phyloP scores from a whole-genome alignment of 1,140 invertebrate species.

The Drosophila mayri region DNA sequence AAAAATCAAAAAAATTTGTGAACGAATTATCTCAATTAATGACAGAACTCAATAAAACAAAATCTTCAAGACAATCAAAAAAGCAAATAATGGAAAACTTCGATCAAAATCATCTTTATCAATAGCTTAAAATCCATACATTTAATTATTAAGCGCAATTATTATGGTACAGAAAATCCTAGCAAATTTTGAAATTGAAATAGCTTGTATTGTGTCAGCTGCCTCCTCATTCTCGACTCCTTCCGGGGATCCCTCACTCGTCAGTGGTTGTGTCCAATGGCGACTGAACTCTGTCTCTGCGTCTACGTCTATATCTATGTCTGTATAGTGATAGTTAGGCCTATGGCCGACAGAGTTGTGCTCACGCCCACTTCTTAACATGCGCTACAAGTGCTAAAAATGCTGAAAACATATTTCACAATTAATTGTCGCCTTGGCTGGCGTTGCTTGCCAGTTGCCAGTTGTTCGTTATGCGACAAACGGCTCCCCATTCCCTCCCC shows the following conservation, averaged over 20 bases:
- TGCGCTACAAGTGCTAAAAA: slow-evolving; percentile 82
- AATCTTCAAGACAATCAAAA: background rate
- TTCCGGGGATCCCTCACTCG: slow-evolving; percentile 10
- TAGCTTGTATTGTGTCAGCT: slow-evolving; percentile 48
- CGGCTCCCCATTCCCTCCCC: slow-evolving; percentile 4
- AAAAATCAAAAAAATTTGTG: no score
- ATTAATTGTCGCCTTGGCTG: slow-evolving; percentile 80
- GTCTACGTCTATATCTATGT: slow-evolving; percentile 21
- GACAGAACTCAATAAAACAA: no score
- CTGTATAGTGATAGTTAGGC: slow-evolving; percentile 12
- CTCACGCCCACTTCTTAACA: slow-evolving; percentile 71
- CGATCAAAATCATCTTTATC: background rate
- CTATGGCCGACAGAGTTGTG: slow-evolving; percentile 24
- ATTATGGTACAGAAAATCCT: slow-evolving; percentile 10
- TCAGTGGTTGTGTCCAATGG: slow-evolving; percentile 33
- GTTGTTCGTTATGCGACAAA: slow-evolving; percentile 36
- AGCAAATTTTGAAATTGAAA: slow-evolving; percentile 48
- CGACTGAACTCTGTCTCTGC: slow-evolving; percentile 16
- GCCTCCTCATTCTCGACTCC: background rate
- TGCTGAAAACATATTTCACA: slow-evolving; percentile 83
- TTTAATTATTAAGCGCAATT: background rate
- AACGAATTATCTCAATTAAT: no score
- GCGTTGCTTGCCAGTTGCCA: slow-evolving; percentile 26
- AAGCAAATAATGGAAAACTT: background rate
- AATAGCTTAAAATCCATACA: background rate